phyloP scores from a whole-genome alignment of 1,140 invertebrate species.

The Hirudo medicinalis region DNA sequence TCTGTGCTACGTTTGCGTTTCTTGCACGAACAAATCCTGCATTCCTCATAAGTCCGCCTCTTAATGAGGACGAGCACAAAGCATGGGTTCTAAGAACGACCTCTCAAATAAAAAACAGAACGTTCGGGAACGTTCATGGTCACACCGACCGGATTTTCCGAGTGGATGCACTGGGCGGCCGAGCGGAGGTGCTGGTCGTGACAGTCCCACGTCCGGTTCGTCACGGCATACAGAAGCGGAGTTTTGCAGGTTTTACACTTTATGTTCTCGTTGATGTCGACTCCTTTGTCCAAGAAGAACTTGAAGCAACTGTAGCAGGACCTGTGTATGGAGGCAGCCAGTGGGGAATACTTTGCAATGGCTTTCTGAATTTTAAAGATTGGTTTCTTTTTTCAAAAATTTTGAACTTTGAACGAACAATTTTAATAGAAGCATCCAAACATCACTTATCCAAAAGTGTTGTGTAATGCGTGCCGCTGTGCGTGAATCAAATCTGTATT shows the following conservation, averaged over 20 bases:
- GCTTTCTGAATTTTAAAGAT: conserved; percentile 5
- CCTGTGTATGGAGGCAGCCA: conserved; percentile 20
- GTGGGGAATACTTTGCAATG: conserved; percentile 5
- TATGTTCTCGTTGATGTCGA: conserved; percentile 13
- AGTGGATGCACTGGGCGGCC: conserved; percentile 12
- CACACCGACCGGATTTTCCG: conserved; percentile 7
- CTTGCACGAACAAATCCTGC: too few relatives aligned
- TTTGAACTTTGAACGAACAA: too few relatives aligned
- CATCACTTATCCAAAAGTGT: too few relatives aligned
- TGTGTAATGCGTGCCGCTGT: too few relatives aligned
- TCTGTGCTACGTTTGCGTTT: too few relatives aligned
- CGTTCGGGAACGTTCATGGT: background rate
- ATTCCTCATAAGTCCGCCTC: too few relatives aligned
- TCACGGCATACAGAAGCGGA: conserved; percentile 17
- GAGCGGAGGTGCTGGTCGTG: conserved; percentile 11
- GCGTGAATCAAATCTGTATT: too few relatives aligned
- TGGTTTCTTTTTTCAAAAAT: background rate
- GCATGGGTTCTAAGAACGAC: too few relatives aligned
- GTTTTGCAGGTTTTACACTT: conserved; percentile 18
- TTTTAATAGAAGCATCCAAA: too few relatives aligned
- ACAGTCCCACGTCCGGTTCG: conserved; percentile 21
- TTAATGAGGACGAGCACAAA: too few relatives aligned
- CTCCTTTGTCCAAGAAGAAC: conserved; percentile 14
- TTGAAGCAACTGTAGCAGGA: conserved; percentile 16
- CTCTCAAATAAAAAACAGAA: too few relatives aligned